Evolutionary conservation across 1,140 invertebrate species (phyloP).

Genomic region (Drosophila erecta): DNA sequence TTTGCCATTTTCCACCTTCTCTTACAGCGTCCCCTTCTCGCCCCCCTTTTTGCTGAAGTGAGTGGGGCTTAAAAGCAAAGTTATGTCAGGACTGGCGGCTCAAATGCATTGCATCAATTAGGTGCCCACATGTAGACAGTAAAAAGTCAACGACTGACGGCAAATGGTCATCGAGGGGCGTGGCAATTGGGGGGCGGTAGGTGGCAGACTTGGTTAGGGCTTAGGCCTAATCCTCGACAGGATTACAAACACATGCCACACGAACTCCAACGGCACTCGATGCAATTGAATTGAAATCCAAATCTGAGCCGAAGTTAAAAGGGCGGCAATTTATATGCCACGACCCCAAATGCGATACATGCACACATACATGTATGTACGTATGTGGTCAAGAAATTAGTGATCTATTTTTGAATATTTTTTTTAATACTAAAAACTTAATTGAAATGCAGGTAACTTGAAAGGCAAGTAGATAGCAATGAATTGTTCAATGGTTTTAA

Average conservation of each 20-base stretch:
- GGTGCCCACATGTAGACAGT: conserved; percentile 48
- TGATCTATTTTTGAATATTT: background rate
- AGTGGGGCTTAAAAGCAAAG: conserved; percentile 46
- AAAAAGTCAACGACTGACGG: conserved; percentile 49
- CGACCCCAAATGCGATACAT: background rate
- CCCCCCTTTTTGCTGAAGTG: background rate
- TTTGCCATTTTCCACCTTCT: conserved; percentile 5
- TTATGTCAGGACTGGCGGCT: conserved; percentile 35
- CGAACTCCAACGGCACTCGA: conserved; percentile 6
- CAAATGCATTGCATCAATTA: conserved; percentile 53
- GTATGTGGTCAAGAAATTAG: background rate
- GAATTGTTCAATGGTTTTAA: background rate
- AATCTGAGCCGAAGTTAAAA: conserved; percentile 39
- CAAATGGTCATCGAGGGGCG: conserved; percentile 27
- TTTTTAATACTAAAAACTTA: background rate
- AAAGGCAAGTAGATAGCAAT: too few species aligned
- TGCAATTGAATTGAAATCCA: conserved; percentile 48
- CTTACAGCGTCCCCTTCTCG: conserved; percentile 7
- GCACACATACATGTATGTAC: background rate
- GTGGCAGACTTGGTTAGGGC: conserved; percentile 1
- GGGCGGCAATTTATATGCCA: conserved; percentile 21
- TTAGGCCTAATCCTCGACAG: conserved; percentile 42
- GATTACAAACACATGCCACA: conserved; percentile 34
- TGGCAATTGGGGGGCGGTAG: background rate
- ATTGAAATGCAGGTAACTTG: too few species aligned